Conservation (phyloP, 2,888 invertebrate genomes). For the Patella ulyssiponensis region DNA sequence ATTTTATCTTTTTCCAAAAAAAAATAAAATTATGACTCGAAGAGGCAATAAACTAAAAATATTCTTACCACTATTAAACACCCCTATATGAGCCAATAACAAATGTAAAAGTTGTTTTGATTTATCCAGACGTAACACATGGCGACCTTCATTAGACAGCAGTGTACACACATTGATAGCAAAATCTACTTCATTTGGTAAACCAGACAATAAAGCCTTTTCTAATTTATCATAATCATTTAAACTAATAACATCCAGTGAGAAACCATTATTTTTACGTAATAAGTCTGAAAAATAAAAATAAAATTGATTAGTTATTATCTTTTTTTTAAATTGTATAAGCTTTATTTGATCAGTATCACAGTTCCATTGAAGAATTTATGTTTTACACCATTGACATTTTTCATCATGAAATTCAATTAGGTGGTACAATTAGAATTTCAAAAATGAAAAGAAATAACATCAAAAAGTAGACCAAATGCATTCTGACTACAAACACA, state of each 20-base stretch:
- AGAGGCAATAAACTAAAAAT: not conserved
- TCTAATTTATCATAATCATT: constrained; percentile 87
- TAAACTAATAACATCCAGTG: constrained; percentile 76
- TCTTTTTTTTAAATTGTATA: not conserved
- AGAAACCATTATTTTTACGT: constrained; percentile 80
- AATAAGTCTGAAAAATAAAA: constrained; percentile 55
- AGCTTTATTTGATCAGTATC: no score
- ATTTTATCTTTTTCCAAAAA: no score
- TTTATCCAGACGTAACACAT: constrained; percentile 86
- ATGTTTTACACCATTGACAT: no score
- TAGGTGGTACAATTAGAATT: no score
- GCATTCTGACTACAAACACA: no score
- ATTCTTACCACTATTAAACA: constrained; percentile 86
- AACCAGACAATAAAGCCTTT: constrained; percentile 92
- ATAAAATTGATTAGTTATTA: no score
- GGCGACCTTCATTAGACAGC: constrained; percentile 93
- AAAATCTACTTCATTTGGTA: constrained; percentile 99
- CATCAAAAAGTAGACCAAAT: no score
- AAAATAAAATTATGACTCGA: no score
- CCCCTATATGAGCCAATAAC: constrained; percentile 92
- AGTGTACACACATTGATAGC: constrained; percentile 97
- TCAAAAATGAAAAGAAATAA: no score
- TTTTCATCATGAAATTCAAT: no score
- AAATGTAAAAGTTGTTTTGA: constrained; percentile 90
- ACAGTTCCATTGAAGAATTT: no score